Evolutionary conservation across 2,888 invertebrate species (phyloP).

Genomic region (Stenichneumon culpator): DNA sequence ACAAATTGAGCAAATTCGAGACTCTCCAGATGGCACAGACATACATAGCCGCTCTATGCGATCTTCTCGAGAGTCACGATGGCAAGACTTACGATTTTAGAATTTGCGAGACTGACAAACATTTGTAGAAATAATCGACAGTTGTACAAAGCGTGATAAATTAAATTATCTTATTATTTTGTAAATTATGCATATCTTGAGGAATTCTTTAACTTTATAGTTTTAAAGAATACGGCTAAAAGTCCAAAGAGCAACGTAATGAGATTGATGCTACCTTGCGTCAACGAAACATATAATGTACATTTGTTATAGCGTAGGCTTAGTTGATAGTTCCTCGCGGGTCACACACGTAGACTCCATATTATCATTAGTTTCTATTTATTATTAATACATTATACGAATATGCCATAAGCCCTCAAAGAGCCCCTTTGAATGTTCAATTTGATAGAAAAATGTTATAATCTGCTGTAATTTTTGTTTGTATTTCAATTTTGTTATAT

Average conservation of each 20-base stretch:
- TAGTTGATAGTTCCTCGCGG: not conserved
- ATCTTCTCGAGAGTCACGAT: conserved; percentile 87
- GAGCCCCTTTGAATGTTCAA: conserved; percentile 55
- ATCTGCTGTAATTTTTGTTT: not conserved
- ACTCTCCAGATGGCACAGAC: conserved; percentile 93
- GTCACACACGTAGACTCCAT: not conserved
- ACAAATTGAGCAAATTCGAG: conserved; percentile 92
- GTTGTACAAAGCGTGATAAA: not conserved
- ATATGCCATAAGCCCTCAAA: conserved; percentile 6
- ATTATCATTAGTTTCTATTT: conserved; percentile 20
- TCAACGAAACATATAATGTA: conserved; percentile 37
- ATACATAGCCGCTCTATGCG: conserved; percentile 90
- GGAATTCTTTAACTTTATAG: conserved; percentile 15
- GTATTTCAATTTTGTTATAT: conserved; percentile 17
- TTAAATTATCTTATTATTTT: conserved; percentile 15
- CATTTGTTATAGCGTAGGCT: conserved; percentile 13
- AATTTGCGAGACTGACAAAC: conserved; percentile 31
- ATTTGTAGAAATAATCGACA: conserved; percentile 4
- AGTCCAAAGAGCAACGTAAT: conserved; percentile 74
- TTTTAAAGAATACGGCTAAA: conserved; percentile 72
- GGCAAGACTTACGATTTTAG: conserved; percentile 69
- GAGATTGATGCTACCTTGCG: conserved; percentile 33
- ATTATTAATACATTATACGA: conserved; percentile 7
- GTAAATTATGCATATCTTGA: not conserved
- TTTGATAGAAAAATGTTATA: conserved; percentile 41